phyloP scores from a whole-genome alignment of 37 sponge, comb jelly and placozoan genomes.

The Spongilla lacustris region DNA sequence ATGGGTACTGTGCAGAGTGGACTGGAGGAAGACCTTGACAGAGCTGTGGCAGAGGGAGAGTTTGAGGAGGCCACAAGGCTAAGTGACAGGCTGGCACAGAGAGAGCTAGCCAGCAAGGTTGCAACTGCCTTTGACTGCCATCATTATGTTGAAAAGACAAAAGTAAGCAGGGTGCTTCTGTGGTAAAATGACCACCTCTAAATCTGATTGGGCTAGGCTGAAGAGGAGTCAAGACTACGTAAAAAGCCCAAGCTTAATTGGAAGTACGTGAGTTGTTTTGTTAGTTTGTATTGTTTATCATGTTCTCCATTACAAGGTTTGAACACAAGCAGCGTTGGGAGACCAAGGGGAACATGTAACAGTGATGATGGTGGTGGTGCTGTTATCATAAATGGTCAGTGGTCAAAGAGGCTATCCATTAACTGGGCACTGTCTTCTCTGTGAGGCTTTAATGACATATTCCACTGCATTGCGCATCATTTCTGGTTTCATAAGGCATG shows the following conservation, averaged over 20 bases:
- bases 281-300: neutral
- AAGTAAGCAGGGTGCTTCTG: conserved; percentile 23
- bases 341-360: conserved; percentile 79
- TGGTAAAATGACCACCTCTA: neutral
- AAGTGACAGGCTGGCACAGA: conserved; percentile 59
- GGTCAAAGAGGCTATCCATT: no score
- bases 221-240: conserved; percentile 23
- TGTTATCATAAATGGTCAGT: neutral
- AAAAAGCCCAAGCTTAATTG: conserved; percentile 48
- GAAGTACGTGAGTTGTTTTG: conserved; percentile 36
- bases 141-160: conserved; percentile 29
- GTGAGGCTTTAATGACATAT: no score
- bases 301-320: conserved; percentile 26
- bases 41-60: conserved; percentile 53
- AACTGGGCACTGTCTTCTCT: no score
- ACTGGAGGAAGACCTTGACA: conserved; percentile 59
- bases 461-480: no score
- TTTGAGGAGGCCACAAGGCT: conserved; percentile 51
- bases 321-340: conserved; percentile 80
- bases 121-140: conserved; percentile 75
- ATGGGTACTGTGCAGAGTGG: conserved; percentile 47
- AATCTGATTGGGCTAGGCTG: conserved; percentile 13
- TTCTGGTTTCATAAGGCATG: no score
- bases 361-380: neutral
- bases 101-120: conserved; percentile 65